Base-by-base conservation (phyloP, 2,888 invertebrate genomes). In the Mythimna albipuncta region DNA sequence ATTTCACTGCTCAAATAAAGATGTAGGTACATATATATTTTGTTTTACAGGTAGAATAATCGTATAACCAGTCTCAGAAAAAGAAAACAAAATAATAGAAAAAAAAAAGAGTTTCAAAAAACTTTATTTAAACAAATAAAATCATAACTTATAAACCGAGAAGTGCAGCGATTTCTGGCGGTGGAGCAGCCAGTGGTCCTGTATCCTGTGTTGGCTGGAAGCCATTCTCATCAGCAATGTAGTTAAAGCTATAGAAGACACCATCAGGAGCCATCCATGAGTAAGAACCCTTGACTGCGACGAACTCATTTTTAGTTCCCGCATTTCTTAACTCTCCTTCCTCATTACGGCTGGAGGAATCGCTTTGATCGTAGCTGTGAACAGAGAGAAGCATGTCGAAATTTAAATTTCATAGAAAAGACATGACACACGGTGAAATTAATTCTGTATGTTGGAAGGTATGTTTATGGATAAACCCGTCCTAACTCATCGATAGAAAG, bases 151-250 rank as follows among this genome's bases (percentile, higher is more conserved):
- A 52, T 52, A 81, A 93, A 84, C 93, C 93, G 21, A 92, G 85
- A 52, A 94, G 90, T 19, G 93, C 91, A 6, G 92, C 91, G 6
- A 93, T 87, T 10, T 94, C 91, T 0, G 86, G 91, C 0, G 90
- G 68, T 2, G 93, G 92, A 2, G 93, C 86, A 4, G 91, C 91
- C 0, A 89, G 89, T 0, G 90, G 89, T 0, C 90, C 90, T 74
- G 92, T 89, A 50, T 91, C 90, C 32, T 93, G 89, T 21, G 85
- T 88, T 2, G 97, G 96, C 77, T 96, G 95, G 93, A 93, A 97
- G 11, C 97, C 97, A 80, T 96, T 96, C 82, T 97, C 97, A 80
- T 97, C 97, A 26, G 97, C 97, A 11, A 93, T 89, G 90, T 96
- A 97, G 50, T 87, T 94, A 32, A 97, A 90, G 32, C 91, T 93